Percentiles rank a stretch among this genome's conserved stretches.
These are phyloP conservation scores for Amphiduros pacificus DNA, from an alignment of 2,888 invertebrate genomes.

Conservation along the genomic window DNA sequence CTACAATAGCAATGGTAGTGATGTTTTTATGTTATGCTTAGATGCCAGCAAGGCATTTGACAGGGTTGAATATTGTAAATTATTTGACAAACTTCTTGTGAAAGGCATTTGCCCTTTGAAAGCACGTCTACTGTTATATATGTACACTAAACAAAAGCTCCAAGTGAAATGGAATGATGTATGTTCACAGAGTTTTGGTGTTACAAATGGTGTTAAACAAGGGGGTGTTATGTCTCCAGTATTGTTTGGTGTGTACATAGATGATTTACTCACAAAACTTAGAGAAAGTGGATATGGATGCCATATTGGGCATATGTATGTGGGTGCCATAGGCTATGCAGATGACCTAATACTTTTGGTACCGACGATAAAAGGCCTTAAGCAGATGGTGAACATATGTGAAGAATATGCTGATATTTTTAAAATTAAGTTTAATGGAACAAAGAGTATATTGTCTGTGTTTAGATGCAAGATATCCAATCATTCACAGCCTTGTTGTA, in stretches of 20 bases:
- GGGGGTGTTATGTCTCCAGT: background rate
- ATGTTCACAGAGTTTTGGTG: background rate
- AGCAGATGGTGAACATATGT: background rate
- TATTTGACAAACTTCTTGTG: background rate
- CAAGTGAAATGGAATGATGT: background rate
- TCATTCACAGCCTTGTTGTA: too few species aligned
- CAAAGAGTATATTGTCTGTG: too few species aligned
- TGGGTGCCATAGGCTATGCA: background rate
- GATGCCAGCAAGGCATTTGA: constrained; percentile 1
- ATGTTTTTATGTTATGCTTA: background rate
- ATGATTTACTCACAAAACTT: background rate
- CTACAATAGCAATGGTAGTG: background rate
- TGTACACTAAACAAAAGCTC: background rate
- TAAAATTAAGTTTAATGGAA: background rate
- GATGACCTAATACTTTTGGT: background rate
- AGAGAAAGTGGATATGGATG: background rate
- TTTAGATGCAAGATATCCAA: too few species aligned
- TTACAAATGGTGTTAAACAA: background rate
- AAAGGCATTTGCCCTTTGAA: too few species aligned
- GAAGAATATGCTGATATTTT: background rate
- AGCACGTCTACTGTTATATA: too few species aligned
- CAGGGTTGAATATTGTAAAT: background rate
- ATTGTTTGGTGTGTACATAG: background rate
- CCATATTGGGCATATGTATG: background rate
- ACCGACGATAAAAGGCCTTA: background rate